A percentile compares a stretch with the other conserved stretches of the same genome.
Conservation (phyloP, 35 echinoderm and acorn worm species). For the Lytechinus pictus region DNA sequence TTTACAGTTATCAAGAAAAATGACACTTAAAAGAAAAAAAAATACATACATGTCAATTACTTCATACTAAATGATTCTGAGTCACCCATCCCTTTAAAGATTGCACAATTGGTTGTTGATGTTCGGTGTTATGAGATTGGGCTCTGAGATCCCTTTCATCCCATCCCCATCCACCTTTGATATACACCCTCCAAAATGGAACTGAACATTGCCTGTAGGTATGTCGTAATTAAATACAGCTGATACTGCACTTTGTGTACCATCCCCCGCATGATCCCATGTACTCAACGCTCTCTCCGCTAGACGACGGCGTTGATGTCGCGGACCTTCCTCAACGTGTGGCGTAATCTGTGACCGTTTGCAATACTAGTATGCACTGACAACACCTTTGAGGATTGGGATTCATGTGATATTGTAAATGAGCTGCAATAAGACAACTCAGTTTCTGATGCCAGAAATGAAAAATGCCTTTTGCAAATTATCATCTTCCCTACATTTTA, state of each 20-base stretch:
- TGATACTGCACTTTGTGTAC: slow-evolving; percentile 1
- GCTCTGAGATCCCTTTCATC: neutral
- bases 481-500: too few relatives aligned
- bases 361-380: neutral
- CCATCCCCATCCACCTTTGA: neutral
- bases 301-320: neutral
- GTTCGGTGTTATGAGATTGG: neutral
- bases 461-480: too few relatives aligned
- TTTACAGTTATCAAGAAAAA: too few relatives aligned
- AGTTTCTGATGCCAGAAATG: too few relatives aligned
- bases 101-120: neutral
- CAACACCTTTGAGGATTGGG: neutral
- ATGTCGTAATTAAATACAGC: slow-evolving; percentile 9
- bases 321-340: neutral
- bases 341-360: neutral
- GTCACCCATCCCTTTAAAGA: neutral
- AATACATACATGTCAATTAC: too few relatives aligned
- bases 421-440: neutral
- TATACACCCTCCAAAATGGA: neutral
- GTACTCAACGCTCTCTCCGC: neutral
- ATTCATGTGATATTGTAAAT: neutral
- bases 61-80: too few relatives aligned
- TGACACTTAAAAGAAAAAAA: too few relatives aligned
- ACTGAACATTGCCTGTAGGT: neutral
- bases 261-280: neutral